Evolutionary conservation across 1,140 invertebrate genomes (phyloP).

Genomic region (Drosophila tsacasi): DNA sequence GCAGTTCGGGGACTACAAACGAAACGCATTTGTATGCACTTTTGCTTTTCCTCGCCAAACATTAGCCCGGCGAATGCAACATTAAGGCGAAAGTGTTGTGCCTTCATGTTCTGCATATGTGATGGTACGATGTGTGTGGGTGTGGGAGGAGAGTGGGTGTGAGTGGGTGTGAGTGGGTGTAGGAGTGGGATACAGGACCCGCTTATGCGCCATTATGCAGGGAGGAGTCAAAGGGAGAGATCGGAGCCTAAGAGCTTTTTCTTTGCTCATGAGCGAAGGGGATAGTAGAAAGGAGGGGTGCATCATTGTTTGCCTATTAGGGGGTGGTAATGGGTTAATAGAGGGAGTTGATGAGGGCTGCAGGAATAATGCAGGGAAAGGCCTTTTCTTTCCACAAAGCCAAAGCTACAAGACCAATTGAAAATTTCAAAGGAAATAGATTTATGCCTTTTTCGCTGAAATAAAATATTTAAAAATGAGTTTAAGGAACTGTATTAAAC

Average conservation of each 20-base stretch:
- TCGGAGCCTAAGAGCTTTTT: constrained; percentile 70
- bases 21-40: constrained; percentile 74
- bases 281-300: background rate
- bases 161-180: background rate
- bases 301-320: constrained; percentile 64
- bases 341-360: background rate
- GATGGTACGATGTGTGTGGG: background rate
- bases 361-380: background rate
- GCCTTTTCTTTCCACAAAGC: background rate
- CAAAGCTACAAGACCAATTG: constrained; percentile 3
- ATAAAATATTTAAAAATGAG: background rate
- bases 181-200: constrained; percentile 4
- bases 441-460: background rate
- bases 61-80: constrained; percentile 50
- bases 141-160: constrained; percentile 10
- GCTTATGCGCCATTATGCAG: constrained; percentile 57
- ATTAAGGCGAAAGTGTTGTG: constrained; percentile 66
- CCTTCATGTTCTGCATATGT: constrained; percentile 10
- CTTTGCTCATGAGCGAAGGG: constrained; percentile 56
- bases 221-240: constrained; percentile 6
- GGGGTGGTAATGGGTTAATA: background rate
- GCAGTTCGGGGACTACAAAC: constrained; percentile 60
- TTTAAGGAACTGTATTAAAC: background rate
- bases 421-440: background rate
- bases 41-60: constrained; percentile 55